Percentiles rank a stretch among this genome's conserved stretches.
Evolutionary conservation across 2,888 invertebrate genomes (phyloP).

Genomic region (Hybos culiciformis): DNA sequence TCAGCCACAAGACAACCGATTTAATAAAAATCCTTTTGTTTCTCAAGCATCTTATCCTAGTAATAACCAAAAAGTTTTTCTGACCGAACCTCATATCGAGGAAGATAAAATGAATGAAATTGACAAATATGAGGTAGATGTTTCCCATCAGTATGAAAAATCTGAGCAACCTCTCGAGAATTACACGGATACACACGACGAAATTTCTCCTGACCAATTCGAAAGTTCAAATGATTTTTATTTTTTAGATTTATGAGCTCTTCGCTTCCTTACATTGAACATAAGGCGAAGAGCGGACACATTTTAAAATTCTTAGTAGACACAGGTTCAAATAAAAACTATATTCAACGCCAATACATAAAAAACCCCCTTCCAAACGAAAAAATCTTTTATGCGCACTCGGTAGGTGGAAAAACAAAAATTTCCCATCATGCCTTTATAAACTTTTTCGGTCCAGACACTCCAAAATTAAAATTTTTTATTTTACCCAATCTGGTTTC

Average conservation of each 20-base stretch:
- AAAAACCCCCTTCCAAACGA: conserved; percentile 5
- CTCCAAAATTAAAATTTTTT: conserved; percentile 8
- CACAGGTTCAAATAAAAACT: conserved; percentile 9
- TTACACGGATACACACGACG: too few relatives aligned
- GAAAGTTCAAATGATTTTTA: conserved; percentile 2
- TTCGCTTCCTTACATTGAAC: conserved; percentile 9
- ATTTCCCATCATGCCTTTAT: neutral
- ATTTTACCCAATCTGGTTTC: conserved; percentile 1
- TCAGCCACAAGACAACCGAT: too few relatives aligned
- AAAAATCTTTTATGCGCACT: neutral
- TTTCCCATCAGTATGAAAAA: too few relatives aligned
- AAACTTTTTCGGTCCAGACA: neutral
- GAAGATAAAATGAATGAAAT: too few relatives aligned
- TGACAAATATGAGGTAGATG: too few relatives aligned
- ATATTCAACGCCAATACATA: conserved; percentile 1
- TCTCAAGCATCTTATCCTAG: too few relatives aligned
- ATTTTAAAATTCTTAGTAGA: conserved; percentile 8
- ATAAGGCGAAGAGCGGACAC: conserved; percentile 6
- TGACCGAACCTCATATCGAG: too few relatives aligned
- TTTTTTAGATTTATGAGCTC: conserved; percentile 10
- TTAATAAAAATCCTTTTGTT: too few relatives aligned
- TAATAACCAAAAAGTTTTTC: too few relatives aligned
- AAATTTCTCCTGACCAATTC: too few relatives aligned
- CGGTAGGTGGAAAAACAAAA: neutral
- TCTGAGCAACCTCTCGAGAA: too few relatives aligned